These are phyloP conservation scores for Mesocentrotus franciscanus DNA, from an alignment of 53 echinoderm and acorn worm species.

Conservation along the genomic window DNA sequence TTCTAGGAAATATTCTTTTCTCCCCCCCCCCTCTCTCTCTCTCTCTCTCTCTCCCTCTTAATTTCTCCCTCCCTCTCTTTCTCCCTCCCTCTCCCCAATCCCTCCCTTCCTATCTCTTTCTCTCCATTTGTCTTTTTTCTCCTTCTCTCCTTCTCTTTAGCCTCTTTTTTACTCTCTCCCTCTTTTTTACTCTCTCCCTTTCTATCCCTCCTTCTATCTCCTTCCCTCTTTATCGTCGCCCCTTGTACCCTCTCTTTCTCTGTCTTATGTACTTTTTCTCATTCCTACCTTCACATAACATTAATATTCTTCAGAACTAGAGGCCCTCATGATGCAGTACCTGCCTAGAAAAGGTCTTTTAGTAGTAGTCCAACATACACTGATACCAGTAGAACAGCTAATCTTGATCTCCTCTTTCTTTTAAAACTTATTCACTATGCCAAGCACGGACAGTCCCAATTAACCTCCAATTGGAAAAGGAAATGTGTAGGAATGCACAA, in stretches of 20 bases:
- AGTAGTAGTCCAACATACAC: no score
- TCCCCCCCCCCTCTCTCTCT: no score
- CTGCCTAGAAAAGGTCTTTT: no score
- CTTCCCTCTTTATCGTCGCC: not conserved
- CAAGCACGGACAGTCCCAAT: not conserved
- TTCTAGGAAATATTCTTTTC: no score
- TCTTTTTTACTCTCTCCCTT: not conserved
- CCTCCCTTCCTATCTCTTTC: no score
- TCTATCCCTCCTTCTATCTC: not conserved
- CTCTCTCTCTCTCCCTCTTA: no score
- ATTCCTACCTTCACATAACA: no score
- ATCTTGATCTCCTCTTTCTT: not conserved
- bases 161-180: not conserved
- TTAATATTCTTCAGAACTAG: no score
- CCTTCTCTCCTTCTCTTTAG: not conserved
- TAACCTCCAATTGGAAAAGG: not conserved
- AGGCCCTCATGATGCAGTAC: no score
- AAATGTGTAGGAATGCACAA: constrained; percentile 9
- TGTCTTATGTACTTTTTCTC: no score
- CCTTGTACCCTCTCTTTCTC: no score
- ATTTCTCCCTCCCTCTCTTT: not conserved
- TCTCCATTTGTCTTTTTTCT: not conserved
- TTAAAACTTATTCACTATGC: not conserved
- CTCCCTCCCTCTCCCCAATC: not conserved
- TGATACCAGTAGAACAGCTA: not conserved